These are phyloP conservation scores for Sinonovacula constricta DNA, from an alignment of 1,140 invertebrate species.

Conservation along the genomic window DNA sequence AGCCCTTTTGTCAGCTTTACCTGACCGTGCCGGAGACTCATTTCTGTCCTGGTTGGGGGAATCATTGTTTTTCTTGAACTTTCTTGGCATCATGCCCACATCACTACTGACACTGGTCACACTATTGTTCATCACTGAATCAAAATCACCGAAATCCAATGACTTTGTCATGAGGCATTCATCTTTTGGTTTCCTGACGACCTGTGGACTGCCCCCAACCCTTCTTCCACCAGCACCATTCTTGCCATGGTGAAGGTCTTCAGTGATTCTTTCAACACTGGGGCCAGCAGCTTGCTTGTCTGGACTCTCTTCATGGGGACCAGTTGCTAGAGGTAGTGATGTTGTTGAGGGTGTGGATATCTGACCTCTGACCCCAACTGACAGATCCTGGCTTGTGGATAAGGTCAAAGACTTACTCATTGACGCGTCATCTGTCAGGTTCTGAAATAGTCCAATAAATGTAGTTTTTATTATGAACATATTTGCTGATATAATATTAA, in stretches of 20 bases:
- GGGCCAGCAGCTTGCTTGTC: neutral
- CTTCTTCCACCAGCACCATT: too few species aligned
- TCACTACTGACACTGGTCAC: conserved; percentile 50
- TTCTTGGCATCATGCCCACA: conserved; percentile 27
- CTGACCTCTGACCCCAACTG: neutral
- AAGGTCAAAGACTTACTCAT: neutral
- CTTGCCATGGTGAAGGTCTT: too few species aligned
- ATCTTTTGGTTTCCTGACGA: neutral
- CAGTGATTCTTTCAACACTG: neutral
- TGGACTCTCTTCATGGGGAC: neutral
- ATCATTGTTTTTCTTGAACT: conserved; percentile 21
- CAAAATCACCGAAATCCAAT: conserved; percentile 40
- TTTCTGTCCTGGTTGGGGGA: conserved; percentile 38
- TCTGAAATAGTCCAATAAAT: too few species aligned
- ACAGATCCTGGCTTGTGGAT: neutral
- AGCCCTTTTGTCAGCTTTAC: conserved; percentile 19
- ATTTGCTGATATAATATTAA: too few species aligned
- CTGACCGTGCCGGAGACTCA: conserved; percentile 14
- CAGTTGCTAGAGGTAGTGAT: neutral
- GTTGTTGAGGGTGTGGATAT: neutral
- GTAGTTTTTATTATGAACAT: too few species aligned
- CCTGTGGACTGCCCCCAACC: too few species aligned
- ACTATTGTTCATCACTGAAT: conserved; percentile 38
- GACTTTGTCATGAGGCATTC: conserved; percentile 34
- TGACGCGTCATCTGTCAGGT: neutral